These are phyloP conservation scores for Acronicta alni DNA, from an alignment of 2,888 invertebrate species.

Conservation along the genomic window DNA sequence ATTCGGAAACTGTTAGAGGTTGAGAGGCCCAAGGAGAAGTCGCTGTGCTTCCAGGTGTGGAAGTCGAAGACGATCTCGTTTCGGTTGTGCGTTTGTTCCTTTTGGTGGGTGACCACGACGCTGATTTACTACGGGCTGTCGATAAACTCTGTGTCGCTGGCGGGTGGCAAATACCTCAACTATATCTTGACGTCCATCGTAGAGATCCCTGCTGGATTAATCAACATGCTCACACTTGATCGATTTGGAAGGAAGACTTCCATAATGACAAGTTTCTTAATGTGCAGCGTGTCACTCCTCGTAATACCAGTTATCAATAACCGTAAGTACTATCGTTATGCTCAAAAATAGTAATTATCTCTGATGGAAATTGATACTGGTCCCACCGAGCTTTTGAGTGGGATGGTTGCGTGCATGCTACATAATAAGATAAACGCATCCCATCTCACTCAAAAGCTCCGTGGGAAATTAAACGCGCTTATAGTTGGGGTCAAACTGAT, in stretches of 20 bases:
- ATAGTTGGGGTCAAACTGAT: no score
- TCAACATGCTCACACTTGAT: conserved; percentile 30
- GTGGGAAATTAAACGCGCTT: no score
- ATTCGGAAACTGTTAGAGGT: neutral
- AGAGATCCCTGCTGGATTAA: conserved; percentile 88
- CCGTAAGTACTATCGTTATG: conserved; percentile 21
- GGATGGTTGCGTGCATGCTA: no score
- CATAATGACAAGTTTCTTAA: conserved; percentile 35
- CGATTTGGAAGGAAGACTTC: conserved; percentile 49
- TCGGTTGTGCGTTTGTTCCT: conserved; percentile 40
- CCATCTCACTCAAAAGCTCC: no score
- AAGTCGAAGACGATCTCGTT: conserved; percentile 31
- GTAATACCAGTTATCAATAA: conserved; percentile 2
- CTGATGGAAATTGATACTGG: no score
- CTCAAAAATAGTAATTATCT: no score
- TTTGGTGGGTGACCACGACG: conserved; percentile 92
- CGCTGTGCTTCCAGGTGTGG: conserved; percentile 22
- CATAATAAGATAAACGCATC: no score
- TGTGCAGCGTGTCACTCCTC: conserved; percentile 33
- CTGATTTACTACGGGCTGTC: conserved; percentile 94
- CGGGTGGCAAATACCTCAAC: conserved; percentile 92
- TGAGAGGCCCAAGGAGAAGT: neutral
- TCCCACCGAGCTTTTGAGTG: no score
- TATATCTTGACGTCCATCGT: conserved; percentile 90
- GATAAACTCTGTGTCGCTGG: conserved; percentile 91